These are phyloP conservation scores for Sapajus apella DNA, from an alignment of 2,113 vertebrate species.

Conservation along the genomic window DNA sequence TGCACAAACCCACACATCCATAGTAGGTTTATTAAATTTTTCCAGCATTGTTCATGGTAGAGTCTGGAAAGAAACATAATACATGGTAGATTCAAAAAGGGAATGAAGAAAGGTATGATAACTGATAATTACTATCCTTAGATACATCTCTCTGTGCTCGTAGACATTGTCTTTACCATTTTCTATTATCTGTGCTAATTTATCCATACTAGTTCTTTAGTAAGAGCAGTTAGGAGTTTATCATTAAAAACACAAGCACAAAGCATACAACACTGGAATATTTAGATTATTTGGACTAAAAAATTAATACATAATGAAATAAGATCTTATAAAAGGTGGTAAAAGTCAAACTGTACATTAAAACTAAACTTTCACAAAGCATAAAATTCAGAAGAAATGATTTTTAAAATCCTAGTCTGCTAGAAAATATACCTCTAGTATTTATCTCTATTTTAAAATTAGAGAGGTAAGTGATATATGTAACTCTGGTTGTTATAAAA, in stretches of 20 bases:
- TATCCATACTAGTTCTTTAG: neutral
- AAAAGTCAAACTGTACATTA: constrained; percentile 32
- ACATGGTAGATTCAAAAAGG: neutral
- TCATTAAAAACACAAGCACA: constrained; percentile 40
- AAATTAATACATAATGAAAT: neutral
- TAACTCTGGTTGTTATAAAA: constrained; percentile 3
- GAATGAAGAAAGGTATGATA: neutral
- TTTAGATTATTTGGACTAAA: constrained; percentile 49
- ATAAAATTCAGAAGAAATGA: constrained; percentile 36
- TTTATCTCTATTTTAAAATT: constrained; percentile 32
- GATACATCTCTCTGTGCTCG: neutral
- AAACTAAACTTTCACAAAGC: constrained; percentile 35
- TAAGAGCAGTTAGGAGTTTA: neutral
- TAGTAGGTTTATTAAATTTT: constrained; percentile 4
- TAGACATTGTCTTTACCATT: neutral
- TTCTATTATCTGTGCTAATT: neutral
- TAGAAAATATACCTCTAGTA: neutral
- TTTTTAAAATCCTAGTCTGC: neutral
- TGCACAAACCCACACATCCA: too few species aligned
- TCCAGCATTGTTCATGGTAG: neutral
- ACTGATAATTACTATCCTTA: neutral
- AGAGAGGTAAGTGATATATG: neutral
- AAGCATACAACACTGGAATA: neutral
- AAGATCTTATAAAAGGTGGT: constrained; percentile 2
- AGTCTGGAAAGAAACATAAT: neutral